Conservation (phyloP, 2,797 vertebrate genomes). For the Sebastes iracundus region DNA sequence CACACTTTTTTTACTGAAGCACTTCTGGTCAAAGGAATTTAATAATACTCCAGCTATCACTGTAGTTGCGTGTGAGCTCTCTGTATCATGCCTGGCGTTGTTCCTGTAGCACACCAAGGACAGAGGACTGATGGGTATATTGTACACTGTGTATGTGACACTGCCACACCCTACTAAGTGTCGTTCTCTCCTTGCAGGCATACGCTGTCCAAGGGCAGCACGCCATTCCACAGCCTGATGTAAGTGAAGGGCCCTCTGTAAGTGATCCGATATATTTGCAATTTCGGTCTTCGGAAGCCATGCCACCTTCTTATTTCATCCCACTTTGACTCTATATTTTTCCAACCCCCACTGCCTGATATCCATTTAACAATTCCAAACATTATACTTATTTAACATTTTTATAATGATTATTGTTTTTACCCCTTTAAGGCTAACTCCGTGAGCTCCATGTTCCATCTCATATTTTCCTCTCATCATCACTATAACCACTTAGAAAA, state of each 20-base stretch:
- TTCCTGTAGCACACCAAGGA: slow-evolving; percentile 37
- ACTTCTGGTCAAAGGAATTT: neutral
- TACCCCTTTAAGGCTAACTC: slow-evolving; percentile 7
- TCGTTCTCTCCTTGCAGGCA: slow-evolving; percentile 90
- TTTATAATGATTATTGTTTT: neutral
- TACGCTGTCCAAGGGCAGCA: slow-evolving; percentile 98
- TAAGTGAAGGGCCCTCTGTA: slow-evolving; percentile 89
- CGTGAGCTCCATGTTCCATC: slow-evolving; percentile 54
- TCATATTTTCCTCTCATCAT: slow-evolving; percentile 70
- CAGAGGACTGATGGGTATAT: slow-evolving; percentile 46
- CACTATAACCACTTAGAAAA: slow-evolving; percentile 38
- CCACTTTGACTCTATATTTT: slow-evolving; percentile 37
- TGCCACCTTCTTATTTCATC: slow-evolving; percentile 70
- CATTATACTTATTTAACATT: neutral
- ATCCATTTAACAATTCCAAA: slow-evolving; percentile 34
- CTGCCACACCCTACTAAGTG: slow-evolving; percentile 62
- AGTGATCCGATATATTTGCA: slow-evolving; percentile 82
- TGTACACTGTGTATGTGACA: slow-evolving; percentile 37
- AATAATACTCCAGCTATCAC: neutral
- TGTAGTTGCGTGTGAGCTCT: neutral
- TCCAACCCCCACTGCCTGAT: slow-evolving; percentile 40
- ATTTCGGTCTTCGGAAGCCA: slow-evolving; percentile 73
- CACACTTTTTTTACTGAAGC: neutral
- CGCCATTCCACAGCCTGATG: slow-evolving; percentile 98
- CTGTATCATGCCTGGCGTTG: slow-evolving; percentile 13